Evolutionary conservation across 2,113 vertebrate species (phyloP).

Genomic region (Gallinago paraguaiae): DNA sequence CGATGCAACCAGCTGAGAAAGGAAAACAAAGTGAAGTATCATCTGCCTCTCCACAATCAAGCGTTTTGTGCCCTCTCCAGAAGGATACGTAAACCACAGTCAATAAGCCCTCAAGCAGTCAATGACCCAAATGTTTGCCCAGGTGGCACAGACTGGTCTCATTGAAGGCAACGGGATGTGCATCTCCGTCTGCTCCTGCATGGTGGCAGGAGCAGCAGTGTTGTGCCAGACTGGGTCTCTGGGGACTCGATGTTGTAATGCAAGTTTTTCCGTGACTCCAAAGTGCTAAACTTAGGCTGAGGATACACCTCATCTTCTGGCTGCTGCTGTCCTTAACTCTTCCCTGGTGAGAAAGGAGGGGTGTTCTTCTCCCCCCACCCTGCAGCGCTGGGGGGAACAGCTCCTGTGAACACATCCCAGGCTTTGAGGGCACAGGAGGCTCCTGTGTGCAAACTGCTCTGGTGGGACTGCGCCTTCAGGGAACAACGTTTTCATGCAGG

Average conservation of each 20-base stretch:
- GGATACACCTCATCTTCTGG: not conserved
- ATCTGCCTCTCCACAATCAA: not conserved
- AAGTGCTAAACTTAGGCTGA: not conserved
- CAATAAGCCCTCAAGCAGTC: not conserved
- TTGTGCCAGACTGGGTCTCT: not conserved
- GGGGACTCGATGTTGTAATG: not conserved
- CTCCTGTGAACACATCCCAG: not conserved
- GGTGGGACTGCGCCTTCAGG: not conserved
- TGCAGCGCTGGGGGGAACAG: rapidly evolving
- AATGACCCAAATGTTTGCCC: not conserved
- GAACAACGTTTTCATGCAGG: not conserved
- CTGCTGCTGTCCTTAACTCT: not conserved
- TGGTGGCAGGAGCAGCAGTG: not conserved
- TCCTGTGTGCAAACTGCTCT: not conserved
- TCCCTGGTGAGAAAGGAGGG: not conserved
- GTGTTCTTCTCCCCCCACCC: not conserved
- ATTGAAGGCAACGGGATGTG: not conserved
- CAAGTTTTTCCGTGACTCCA: not conserved
- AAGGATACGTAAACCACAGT: not conserved
- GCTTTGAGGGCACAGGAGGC: not conserved
- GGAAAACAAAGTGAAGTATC: constrained; percentile 48
- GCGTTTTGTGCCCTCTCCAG: not conserved
- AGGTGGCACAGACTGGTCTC: not conserved
- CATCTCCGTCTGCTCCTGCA: not conserved
- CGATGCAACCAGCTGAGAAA: constrained; percentile 91